Evolutionary conservation across 2,113 vertebrate genomes (phyloP).

Genomic region (Podarcis muralis): DNA sequence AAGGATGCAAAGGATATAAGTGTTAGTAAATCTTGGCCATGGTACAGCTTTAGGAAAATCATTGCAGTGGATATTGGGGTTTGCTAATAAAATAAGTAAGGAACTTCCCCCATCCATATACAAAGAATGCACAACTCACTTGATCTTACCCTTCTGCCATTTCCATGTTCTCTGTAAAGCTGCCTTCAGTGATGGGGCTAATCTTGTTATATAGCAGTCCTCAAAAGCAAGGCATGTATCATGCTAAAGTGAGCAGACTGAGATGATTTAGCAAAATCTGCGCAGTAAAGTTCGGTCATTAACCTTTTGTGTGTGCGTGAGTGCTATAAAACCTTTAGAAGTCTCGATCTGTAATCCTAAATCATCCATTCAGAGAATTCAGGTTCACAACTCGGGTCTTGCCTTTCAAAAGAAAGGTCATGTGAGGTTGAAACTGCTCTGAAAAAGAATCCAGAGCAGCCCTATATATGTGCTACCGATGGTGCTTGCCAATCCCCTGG

Average conservation of each 20-base stretch:
- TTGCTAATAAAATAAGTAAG: too few species aligned
- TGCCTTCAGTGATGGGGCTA: background rate
- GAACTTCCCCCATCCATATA: too few species aligned
- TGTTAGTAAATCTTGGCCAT: too few species aligned
- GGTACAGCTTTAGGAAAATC: too few species aligned
- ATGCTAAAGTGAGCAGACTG: background rate
- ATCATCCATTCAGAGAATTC: background rate
- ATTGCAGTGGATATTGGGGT: too few species aligned
- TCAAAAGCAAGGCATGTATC: background rate
- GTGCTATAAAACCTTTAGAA: background rate
- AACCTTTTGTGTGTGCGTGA: background rate
- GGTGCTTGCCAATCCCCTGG: slow-evolving; percentile 15
- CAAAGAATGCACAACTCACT: background rate
- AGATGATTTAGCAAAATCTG: background rate
- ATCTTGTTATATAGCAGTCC: background rate
- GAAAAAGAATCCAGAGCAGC: slow-evolving; percentile 5
- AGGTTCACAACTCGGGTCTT: background rate
- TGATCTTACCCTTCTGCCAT: background rate
- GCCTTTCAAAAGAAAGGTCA: slow-evolving; percentile 17
- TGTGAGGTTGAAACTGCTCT: slow-evolving; percentile 6
- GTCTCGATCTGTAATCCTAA: background rate
- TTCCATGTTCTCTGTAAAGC: background rate
- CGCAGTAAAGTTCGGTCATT: background rate
- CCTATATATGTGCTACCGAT: background rate
- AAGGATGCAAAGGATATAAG: too few species aligned